Percentiles rank a stretch among this genome's conserved stretches.
Evolutionary conservation across 2,888 invertebrate genomes (phyloP).

Genomic region (Achlya flavicornis): DNA sequence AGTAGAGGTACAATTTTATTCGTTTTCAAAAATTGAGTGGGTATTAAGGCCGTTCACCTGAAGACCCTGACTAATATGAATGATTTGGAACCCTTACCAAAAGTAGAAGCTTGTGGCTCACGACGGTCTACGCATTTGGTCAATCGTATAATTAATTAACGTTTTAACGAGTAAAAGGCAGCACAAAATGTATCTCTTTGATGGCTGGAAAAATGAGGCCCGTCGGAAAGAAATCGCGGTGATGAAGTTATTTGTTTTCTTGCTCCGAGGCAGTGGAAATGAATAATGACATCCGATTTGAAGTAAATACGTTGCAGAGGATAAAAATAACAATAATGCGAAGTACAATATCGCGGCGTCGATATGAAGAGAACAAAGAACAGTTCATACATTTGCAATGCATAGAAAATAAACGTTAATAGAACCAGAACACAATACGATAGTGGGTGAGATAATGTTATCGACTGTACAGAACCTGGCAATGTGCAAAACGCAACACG

Average conservation of each 20-base stretch:
- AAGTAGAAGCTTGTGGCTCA: slow-evolving; percentile 52
- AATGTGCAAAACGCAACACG: slow-evolving; percentile 35
- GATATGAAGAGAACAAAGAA: slow-evolving; percentile 38
- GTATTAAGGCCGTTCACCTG: slow-evolving; percentile 70
- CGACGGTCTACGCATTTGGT: slow-evolving; percentile 4
- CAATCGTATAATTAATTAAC: slow-evolving; percentile 11
- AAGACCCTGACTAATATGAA: slow-evolving; percentile 59
- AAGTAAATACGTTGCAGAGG: background rate
- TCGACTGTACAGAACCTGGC: slow-evolving; percentile 36
- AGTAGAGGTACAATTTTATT: slow-evolving; percentile 29
- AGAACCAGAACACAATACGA: slow-evolving; percentile 51
- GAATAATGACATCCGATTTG: background rate
- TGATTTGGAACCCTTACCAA: slow-evolving; percentile 68
- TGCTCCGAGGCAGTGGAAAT: background rate
- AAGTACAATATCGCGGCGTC: slow-evolving; percentile 29
- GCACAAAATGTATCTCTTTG: background rate
- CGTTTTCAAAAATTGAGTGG: slow-evolving; percentile 62
- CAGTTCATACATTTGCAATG: slow-evolving; percentile 25
- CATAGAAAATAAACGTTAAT: slow-evolving; percentile 39
- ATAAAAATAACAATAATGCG: slow-evolving; percentile 27
- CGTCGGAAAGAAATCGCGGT: background rate
- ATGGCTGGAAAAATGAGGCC: background rate
- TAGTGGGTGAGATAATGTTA: slow-evolving; percentile 50
- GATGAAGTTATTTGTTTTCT: background rate
- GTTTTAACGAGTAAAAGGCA: background rate